These are phyloP conservation scores for Coleophora deauratella DNA, from an alignment of 2,888 invertebrate species.

Conservation along the genomic window DNA sequence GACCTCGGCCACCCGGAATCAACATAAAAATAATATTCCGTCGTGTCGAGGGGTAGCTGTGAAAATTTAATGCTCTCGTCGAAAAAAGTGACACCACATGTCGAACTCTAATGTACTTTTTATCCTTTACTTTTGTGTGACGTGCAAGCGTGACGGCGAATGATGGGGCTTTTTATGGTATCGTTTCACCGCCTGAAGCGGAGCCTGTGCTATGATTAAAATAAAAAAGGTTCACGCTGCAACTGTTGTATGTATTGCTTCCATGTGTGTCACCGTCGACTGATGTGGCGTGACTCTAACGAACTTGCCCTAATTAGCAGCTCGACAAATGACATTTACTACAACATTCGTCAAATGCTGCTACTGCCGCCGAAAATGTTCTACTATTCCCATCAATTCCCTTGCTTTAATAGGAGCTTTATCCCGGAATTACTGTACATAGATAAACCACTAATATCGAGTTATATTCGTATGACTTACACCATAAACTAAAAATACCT, in stretches of 20 bases:
- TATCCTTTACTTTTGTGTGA: slow-evolving; percentile 34
- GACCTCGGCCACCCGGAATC: slow-evolving; percentile 63
- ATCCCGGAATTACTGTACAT: no score
- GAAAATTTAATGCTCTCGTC: slow-evolving; percentile 57
- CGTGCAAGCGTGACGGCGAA: slow-evolving; percentile 30
- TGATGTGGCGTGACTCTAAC: slow-evolving; percentile 24
- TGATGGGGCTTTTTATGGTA: slow-evolving; percentile 27
- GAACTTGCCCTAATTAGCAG: slow-evolving; percentile 33
- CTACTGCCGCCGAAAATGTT: no score
- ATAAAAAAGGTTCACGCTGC: slow-evolving; percentile 47
- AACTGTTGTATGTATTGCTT: slow-evolving; percentile 48
- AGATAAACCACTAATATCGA: no score
- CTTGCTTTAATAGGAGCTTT: no score
- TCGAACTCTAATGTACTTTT: slow-evolving; percentile 32
- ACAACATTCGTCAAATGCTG: slow-evolving; percentile 4
- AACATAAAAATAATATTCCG: slow-evolving; percentile 69
- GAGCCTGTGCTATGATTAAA: slow-evolving; percentile 36
- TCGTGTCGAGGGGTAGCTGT: slow-evolving; percentile 58
- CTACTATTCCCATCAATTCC: no score
- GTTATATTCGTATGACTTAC: no score
- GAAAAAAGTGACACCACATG: slow-evolving; percentile 62
- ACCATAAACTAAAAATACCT: no score
- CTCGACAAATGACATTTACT: slow-evolving; percentile 23
- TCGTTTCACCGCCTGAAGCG: slow-evolving; percentile 39
- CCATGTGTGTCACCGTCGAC: slow-evolving; percentile 28